Conservation (phyloP, 2,113 vertebrate species). For the Petrocephalus zakoni region DNA sequence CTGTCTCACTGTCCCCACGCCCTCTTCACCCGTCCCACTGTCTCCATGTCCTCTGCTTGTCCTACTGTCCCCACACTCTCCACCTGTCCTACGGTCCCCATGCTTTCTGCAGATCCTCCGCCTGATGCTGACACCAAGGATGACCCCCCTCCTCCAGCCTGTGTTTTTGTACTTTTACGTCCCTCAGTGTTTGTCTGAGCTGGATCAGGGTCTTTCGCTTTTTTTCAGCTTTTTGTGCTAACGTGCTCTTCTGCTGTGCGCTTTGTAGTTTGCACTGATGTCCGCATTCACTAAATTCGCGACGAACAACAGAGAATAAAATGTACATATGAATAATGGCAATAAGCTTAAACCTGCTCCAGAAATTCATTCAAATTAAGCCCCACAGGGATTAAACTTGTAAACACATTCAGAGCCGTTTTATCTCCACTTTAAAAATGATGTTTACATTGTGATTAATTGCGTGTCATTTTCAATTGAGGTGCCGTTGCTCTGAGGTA, state of each 20-base stretch:
- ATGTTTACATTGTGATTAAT: constrained; percentile 21
- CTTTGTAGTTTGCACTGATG: constrained; percentile 39
- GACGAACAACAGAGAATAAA: constrained; percentile 43
- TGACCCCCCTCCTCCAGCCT: constrained; percentile 12
- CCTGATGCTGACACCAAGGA: neutral
- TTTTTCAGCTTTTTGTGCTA: neutral
- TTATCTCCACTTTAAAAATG: constrained; percentile 37
- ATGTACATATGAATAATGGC: constrained; percentile 49
- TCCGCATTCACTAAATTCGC: constrained; percentile 48
- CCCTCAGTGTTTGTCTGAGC: constrained; percentile 28
- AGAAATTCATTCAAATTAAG: constrained; percentile 46
- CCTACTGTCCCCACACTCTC: neutral
- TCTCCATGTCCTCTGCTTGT: no score
- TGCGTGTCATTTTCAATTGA: constrained; percentile 4
- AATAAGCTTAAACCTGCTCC: constrained; percentile 32
- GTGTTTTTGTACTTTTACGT: constrained; percentile 33
- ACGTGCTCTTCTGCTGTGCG: constrained; percentile 27
- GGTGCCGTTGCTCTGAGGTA: neutral
- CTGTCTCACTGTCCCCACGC: neutral
- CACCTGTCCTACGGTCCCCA: neutral
- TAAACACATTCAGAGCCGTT: constrained; percentile 44
- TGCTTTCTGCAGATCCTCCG: neutral
- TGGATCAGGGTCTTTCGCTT: constrained; percentile 37
- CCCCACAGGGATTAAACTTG: constrained; percentile 39
- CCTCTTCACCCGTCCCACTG: neutral